Conservation (phyloP, 1,140 invertebrate genomes). For the Drosophila ananassae region DNA sequence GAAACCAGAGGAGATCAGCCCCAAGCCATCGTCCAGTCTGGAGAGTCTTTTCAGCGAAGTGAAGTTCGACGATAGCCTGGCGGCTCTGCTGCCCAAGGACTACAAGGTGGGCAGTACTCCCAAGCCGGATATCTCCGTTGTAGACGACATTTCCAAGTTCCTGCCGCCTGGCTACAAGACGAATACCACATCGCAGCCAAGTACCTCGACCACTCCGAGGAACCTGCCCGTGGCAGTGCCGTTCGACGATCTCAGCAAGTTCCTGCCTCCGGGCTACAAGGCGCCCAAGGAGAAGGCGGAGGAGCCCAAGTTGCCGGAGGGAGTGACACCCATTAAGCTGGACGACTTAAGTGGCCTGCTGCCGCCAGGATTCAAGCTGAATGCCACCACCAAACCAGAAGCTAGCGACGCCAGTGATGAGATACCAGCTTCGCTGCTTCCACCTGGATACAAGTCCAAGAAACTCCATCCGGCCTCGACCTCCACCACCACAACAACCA, state of each 20-base stretch:
- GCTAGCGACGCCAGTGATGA: constrained; percentile 83
- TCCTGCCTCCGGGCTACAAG: constrained; percentile 88
- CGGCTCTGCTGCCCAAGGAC: constrained; percentile 88
- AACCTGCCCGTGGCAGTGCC: constrained; percentile 33
- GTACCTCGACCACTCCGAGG: constrained; percentile 15
- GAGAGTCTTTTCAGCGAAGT: constrained; percentile 69
- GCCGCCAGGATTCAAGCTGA: constrained; percentile 86
- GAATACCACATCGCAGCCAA: constrained; percentile 1
- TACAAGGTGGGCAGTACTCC: constrained; percentile 84
- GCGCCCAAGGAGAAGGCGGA: constrained; percentile 37
- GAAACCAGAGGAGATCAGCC: constrained; percentile 15
- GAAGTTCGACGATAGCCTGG: constrained; percentile 74
- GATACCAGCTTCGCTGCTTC: constrained; percentile 86
- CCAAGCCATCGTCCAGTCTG: constrained; percentile 42
- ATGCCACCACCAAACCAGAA: constrained; percentile 52
- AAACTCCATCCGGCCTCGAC: constrained; percentile 55
- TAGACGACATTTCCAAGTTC: constrained; percentile 86
- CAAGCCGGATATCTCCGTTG: constrained; percentile 56
- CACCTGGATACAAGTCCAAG: constrained; percentile 86
- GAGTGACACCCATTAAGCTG: constrained; percentile 65
- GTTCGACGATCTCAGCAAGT: constrained; percentile 86
- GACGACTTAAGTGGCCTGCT: constrained; percentile 84
- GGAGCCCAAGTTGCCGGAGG: constrained; percentile 55
- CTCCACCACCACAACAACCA: constrained; percentile 48
- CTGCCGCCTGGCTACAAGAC: constrained; percentile 87